Base-by-base conservation (phyloP, 1,140 invertebrate species). In the Atta cephalotes region DNA sequence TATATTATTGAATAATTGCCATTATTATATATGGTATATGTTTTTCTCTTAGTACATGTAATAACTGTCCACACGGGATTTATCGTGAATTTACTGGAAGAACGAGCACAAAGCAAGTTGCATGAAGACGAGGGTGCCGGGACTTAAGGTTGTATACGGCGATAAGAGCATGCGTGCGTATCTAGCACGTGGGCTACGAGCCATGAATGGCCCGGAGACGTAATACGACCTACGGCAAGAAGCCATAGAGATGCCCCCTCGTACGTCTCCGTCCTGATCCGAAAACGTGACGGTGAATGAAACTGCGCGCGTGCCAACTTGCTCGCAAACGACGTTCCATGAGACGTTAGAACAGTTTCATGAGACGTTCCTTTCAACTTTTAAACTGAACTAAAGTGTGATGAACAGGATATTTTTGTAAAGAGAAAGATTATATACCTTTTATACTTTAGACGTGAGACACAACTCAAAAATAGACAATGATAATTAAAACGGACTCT, bases 151-250 rank as follows among this genome's bases (percentile, higher is more conserved):
- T 66, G 56, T 51, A 56, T 39, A 85, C 14, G 28, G 25, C 12
- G 25, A 31, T 72, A 31, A 74, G 74, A 82, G 79, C 87, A 77
- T 81, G 85, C 65, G 71, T 79, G 28, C 68, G 68, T 65, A 79
- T 78, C 68, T 84, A 62, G 58, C 71, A 65, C 65, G 62, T 87
- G 82, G 53, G 25, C 45, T 49, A 25, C 51, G 82, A 82, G 81
- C 45, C 60, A 92, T 94, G 93, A 94, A 94, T 94, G 94, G 90
- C 93, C 65, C 9, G 68, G 84, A 91, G 85, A 91, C 86, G 94
- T 94, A 94, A 94, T 92, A 68, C 79, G 92, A 94, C 86, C 92
- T 91, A 90, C 85, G 92, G 62, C 66, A 92, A 92, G 93, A 94
- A 94, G 91, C 93, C 94, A 79, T 94, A 94, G 87, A 88, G 58